phyloP scores from a whole-genome alignment of 2,888 invertebrate genomes.

The Agrilus biguttatus region DNA sequence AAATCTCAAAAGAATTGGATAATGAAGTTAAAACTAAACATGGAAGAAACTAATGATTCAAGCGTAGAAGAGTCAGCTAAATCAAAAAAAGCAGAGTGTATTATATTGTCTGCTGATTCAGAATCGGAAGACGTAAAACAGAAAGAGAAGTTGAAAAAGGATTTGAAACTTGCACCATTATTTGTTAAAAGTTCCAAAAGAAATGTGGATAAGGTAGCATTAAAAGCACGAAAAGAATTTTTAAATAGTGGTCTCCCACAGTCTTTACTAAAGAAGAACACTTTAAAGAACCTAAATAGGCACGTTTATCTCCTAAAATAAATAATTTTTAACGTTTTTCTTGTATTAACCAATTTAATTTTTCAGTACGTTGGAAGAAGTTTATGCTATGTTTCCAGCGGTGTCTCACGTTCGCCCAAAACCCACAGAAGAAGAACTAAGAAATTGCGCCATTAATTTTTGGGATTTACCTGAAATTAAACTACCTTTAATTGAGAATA shows the following conservation, averaged over 20 bases:
- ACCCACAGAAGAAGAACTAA: slow-evolving; percentile 10
- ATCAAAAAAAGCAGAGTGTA: not conserved
- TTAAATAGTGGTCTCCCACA: slow-evolving; percentile 59
- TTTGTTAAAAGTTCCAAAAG: slow-evolving; percentile 42
- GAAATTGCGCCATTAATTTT: slow-evolving; percentile 9
- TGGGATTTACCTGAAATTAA: slow-evolving; percentile 24
- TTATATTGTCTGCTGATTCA: not conserved
- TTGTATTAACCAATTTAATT: slow-evolving; percentile 4
- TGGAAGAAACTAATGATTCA: slow-evolving; percentile 5
- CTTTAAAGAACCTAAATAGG: slow-evolving; percentile 35
- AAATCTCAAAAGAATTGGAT: slow-evolving; percentile 11
- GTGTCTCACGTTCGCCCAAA: slow-evolving; percentile 52
- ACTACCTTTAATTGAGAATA: too few species aligned
- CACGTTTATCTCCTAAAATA: slow-evolving; percentile 7
- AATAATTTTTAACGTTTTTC: not conserved
- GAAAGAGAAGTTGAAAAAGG: slow-evolving; percentile 2
- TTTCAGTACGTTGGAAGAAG: slow-evolving; percentile 24
- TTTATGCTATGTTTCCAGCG: slow-evolving; percentile 39
- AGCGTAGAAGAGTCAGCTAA: not conserved
- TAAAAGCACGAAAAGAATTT: slow-evolving; percentile 54
- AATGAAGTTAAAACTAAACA: slow-evolving; percentile 12
- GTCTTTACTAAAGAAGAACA: slow-evolving; percentile 36
- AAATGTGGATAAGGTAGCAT: slow-evolving; percentile 38
- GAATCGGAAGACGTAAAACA: slow-evolving; percentile 2
- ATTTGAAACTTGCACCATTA: slow-evolving; percentile 52